Evolutionary conservation across 2,113 vertebrate genomes (phyloP).

Genomic region (Vulpes vulpes): DNA sequence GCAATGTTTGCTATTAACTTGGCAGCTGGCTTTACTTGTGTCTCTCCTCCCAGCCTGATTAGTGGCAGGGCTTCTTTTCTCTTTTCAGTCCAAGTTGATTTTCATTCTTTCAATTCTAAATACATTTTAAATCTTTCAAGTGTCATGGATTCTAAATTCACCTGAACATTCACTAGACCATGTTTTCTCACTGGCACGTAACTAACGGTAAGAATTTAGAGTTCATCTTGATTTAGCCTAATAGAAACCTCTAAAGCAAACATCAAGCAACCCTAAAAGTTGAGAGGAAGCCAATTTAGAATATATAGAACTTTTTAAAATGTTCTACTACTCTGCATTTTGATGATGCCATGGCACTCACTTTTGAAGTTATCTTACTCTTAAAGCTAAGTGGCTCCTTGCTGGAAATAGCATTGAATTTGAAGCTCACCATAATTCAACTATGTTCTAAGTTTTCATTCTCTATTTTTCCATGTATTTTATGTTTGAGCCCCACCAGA

Average conservation of each 20-base stretch:
- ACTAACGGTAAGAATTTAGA: background rate
- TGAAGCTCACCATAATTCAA: background rate
- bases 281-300: background rate
- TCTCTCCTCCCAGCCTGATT: background rate
- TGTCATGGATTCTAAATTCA: background rate
- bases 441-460: background rate
- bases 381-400: background rate
- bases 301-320: background rate
- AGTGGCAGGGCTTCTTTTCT: background rate
- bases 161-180: background rate
- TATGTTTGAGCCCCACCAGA: background rate
- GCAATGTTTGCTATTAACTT: background rate
- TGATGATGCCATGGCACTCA: background rate
- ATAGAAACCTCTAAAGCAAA: conserved; percentile 21
- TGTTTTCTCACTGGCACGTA: background rate
- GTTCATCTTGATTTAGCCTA: conserved; percentile 2
- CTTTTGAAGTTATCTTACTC: background rate
- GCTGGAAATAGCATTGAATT: background rate
- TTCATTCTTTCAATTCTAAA: conserved; percentile 36
- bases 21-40: conserved; percentile 7
- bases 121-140: conserved; percentile 49
- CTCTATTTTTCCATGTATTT: background rate
- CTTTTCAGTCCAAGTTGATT: conserved; percentile 38
- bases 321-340: background rate
- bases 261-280: background rate